Conservation (phyloP, 2,888 invertebrate species). For the Drosophila sordidapex region DNA sequence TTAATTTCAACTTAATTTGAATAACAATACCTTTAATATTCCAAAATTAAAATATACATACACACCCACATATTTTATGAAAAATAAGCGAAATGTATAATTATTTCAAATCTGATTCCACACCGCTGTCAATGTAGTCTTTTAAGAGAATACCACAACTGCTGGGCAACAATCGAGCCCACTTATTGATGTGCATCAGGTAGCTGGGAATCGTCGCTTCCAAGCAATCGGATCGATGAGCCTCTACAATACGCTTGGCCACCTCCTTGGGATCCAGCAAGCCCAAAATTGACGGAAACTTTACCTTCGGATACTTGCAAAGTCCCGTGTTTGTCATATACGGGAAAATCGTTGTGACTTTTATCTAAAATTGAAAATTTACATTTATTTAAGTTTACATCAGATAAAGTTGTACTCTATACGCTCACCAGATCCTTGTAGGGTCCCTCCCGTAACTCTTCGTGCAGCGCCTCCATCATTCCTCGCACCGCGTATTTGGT, state of each 20-base stretch:
- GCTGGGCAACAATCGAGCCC: conserved; percentile 87
- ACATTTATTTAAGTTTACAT: not conserved
- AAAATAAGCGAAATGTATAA: conserved; percentile 1
- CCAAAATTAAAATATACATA: conserved; percentile 20
- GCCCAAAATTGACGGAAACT: conserved; percentile 89
- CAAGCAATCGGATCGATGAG: conserved; percentile 87
- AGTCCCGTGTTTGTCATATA: conserved; percentile 95
- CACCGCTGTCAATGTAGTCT: conserved; percentile 89
- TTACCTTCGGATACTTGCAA: conserved; percentile 91
- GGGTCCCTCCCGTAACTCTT: conserved; percentile 89
- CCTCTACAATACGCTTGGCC: conserved; percentile 88
- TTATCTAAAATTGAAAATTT: conserved; percentile 86
- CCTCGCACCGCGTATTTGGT: conserved; percentile 94
- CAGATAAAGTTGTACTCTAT: not conserved
- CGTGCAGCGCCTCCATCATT: conserved; percentile 92
- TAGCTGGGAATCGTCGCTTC: conserved; percentile 89
- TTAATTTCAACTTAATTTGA: not conserved
- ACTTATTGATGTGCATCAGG: conserved; percentile 86
- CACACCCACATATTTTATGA: conserved; percentile 14
- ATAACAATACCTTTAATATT: conserved; percentile 42
- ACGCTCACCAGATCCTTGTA: conserved; percentile 76
- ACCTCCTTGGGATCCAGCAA: conserved; percentile 88
- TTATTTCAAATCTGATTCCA: conserved; percentile 86
- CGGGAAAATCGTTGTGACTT: conserved; percentile 93
- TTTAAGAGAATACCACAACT: conserved; percentile 86